Evolutionary conservation across 2,113 vertebrate genomes (phyloP).

Genomic region (Mobula hypostoma): DNA sequence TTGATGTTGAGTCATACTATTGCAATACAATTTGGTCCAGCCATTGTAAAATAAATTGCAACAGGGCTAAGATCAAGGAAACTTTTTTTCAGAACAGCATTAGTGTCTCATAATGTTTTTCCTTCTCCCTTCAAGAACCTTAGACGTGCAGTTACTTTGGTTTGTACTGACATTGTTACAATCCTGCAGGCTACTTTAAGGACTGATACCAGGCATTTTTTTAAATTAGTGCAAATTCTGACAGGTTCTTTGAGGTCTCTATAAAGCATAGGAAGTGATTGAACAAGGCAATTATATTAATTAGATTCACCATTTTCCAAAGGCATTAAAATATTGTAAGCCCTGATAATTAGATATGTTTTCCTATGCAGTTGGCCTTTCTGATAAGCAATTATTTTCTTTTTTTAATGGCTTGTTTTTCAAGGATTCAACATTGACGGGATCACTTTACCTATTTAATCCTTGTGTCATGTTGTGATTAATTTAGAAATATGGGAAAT

Average conservation of each 20-base stretch:
- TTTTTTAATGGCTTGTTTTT: neutral
- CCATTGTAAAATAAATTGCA: conserved; percentile 30
- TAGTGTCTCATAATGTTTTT: conserved; percentile 25
- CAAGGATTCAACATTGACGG: neutral
- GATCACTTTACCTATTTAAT: neutral
- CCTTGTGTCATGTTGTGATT: neutral
- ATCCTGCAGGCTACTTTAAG: neutral
- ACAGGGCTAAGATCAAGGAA: conserved; percentile 21
- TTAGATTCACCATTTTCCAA: neutral
- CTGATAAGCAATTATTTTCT: neutral
- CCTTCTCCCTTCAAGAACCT: neutral
- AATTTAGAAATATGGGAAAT: neutral
- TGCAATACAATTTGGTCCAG: neutral
- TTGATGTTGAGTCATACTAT: neutral
- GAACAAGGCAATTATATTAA: neutral
- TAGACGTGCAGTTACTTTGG: neutral
- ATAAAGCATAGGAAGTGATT: conserved; percentile 17
- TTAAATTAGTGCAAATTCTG: neutral
- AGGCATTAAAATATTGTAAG: neutral
- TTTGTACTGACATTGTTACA: neutral
- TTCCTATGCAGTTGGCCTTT: neutral
- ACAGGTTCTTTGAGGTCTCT: neutral
- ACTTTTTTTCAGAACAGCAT: conserved; percentile 5
- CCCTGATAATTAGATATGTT: neutral
- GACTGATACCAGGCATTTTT: neutral